Conservation (phyloP, 2,888 invertebrate species). For the Phorcus lineatus region DNA sequence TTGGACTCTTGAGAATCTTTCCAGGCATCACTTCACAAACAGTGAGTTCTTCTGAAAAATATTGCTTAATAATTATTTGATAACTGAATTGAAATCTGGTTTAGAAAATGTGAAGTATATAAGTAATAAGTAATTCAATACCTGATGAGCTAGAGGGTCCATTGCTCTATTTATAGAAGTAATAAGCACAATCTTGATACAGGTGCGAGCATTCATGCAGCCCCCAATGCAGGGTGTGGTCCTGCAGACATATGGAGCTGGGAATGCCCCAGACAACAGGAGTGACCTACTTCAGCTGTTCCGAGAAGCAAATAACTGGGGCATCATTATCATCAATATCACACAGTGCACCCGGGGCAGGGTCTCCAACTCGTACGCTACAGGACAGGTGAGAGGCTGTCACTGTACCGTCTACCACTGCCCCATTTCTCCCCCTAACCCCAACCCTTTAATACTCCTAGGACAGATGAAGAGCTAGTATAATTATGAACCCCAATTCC, state of each 20-base stretch:
- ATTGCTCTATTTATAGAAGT: no score
- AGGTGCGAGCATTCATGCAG: conserved; percentile 78
- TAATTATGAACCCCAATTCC: no score
- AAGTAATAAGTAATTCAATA: no score
- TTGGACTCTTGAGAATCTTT: conserved; percentile 90
- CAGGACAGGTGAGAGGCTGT: conserved; percentile 82
- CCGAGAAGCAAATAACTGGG: conserved; percentile 81
- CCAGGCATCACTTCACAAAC: conserved; percentile 91
- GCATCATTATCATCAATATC: conserved; percentile 92
- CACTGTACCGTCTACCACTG: no score
- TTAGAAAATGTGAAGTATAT: no score
- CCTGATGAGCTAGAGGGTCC: no score
- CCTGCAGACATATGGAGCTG: conserved; percentile 93
- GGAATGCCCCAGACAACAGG: conserved; percentile 91
- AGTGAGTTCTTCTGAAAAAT: conserved; percentile 72
- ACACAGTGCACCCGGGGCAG: conserved; percentile 92
- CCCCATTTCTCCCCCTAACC: no score
- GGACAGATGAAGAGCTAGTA: no score
- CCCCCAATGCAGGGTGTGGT: conserved; percentile 88
- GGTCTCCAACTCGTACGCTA: conserved; percentile 88
- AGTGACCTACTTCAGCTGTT: conserved; percentile 86
- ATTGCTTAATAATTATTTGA: no score
- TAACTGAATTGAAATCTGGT: no score
- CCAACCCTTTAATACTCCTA: no score
- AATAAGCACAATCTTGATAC: neutral